Base-by-base conservation (phyloP, 2,888 invertebrate genomes). In the Octodonta nipae region DNA sequence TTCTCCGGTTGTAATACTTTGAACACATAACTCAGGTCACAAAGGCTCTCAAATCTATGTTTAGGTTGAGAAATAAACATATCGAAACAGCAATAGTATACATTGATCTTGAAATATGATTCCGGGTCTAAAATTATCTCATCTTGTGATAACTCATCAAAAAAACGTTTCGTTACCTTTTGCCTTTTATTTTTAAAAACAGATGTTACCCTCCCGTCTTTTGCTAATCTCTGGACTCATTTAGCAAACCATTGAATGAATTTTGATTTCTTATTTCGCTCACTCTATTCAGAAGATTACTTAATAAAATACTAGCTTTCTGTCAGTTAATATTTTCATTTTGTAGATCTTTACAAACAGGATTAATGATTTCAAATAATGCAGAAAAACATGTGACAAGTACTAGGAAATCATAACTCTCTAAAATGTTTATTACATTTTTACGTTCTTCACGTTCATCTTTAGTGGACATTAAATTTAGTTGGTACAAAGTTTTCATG, bases 341-440 rank as follows among this genome's bases (percentile, higher is more conserved):
- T 32, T 33, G 17, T 17, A 33, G 22, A 29, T 13, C 33, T 29
- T 33, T 42, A 49, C 44, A 46, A 48, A 45, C 43, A 47, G 47
- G 43, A 44, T 44, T 46, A 42, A 42, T 45, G 24, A 46, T 46
- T 47, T 43, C 45, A 49, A 44, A 49, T 48, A 49, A 41, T 44
- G 39, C 42, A 44, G 47, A 48, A 49, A 46, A 45, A 46, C 46
- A 45, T 38, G 40, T 35, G 24, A 46, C 41, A 29, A 43, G 41
- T 44, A 46, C 45, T 45, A 45, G 38, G 34, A 42, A 45, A 38
- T 38, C 37, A 35, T 35, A 38, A 35, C 38, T 38, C 36, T 38
- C 36, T 39, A 37, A 35, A 34, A 40, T 37, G 13, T 41, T 40
- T 22, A 36, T 40, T 33, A 40, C 27, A 36, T 28, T 32, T 28